Evolutionary conservation across 2,888 invertebrate species (phyloP), one percentile per base, ranked within the genome.

Genomic region (Tinea trinotella): DNA sequence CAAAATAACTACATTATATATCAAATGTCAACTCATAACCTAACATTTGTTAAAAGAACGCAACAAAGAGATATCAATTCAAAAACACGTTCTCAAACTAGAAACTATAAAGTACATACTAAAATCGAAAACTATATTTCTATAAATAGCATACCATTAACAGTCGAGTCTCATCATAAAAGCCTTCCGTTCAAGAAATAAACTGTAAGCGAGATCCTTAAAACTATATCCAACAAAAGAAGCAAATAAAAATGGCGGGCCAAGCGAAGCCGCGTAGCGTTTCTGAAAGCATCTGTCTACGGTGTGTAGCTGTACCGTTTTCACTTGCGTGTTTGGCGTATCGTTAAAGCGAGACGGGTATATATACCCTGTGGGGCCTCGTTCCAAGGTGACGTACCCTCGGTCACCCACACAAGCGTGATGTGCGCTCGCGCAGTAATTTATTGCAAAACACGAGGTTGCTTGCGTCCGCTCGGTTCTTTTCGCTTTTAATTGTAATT

Each of bases 251-350:
- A 73, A 84, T 83, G 83, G 83, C 82, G 64, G 74, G 59, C 64
- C 65, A 59, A 59, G 60, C 63, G 30, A 35, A 67, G 66, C 67
- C 73, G 77, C 81, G 82, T 82, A 82, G 82, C 82, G 71, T 76
- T 52, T 81, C 83, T 79, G 83, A 83, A 84, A 84, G 83, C 83
- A 79, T 76, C 70, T 59, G 71, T 80, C 81, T 82, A 81, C 83
- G 81, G 70, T 59, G 63, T 56, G 35, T 60, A 12, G 34, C 20
- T 40, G 17, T 66, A 59, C 81, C 81, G 65, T 72, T 57, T 57
- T 81, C 72, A 52, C 60, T n/a, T n/a, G 54, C 71, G 62, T 54
- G 57, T n/a, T 40, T 12, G 13, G 60, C 60, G 57, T 74, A 74
- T 77, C 57, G 55, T 56, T n/a, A 57, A 40, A 80, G 59, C 57